phyloP scores from a whole-genome alignment of 2,797 vertebrate species.

The Rhynchotus rufescens region DNA sequence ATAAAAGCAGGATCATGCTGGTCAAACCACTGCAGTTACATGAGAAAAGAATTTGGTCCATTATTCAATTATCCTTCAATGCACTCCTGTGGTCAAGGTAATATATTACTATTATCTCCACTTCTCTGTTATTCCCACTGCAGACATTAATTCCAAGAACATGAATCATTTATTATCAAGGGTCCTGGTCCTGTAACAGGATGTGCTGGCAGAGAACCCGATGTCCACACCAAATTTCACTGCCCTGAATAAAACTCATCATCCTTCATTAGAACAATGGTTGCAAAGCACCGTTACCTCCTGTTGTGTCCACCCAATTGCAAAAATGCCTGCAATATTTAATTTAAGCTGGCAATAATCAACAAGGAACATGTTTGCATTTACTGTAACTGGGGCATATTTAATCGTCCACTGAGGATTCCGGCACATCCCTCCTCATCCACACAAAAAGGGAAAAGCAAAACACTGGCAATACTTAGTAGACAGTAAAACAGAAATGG shows the following conservation, averaged over 20 bases:
- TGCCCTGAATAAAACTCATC: constrained; percentile 9
- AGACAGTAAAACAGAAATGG: background rate
- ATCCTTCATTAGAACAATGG: constrained; percentile 1
- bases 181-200: constrained; percentile 37
- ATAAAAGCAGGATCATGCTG: background rate
- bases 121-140: constrained; percentile 56
- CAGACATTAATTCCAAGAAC: constrained; percentile 57
- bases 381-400: constrained; percentile 23
- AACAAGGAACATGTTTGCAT: constrained; percentile 9
- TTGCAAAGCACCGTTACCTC: constrained; percentile 6
- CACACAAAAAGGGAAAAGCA: background rate
- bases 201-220: constrained; percentile 8
- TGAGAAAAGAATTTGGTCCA: constrained; percentile 34
- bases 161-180: constrained; percentile 44
- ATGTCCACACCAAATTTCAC: background rate
- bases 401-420: background rate
- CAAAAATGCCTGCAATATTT: background rate
- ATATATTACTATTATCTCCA: constrained; percentile 30
- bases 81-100: constrained; percentile 1
- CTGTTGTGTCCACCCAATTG: background rate
- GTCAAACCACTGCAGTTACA: constrained; percentile 29
- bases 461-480: background rate
- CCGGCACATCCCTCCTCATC: background rate
- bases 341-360: constrained; percentile 19
- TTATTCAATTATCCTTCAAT: constrained; percentile 61